Evolutionary conservation across 1,140 invertebrate genomes (phyloP).

Genomic region (Drosophila sturtevanti): DNA sequence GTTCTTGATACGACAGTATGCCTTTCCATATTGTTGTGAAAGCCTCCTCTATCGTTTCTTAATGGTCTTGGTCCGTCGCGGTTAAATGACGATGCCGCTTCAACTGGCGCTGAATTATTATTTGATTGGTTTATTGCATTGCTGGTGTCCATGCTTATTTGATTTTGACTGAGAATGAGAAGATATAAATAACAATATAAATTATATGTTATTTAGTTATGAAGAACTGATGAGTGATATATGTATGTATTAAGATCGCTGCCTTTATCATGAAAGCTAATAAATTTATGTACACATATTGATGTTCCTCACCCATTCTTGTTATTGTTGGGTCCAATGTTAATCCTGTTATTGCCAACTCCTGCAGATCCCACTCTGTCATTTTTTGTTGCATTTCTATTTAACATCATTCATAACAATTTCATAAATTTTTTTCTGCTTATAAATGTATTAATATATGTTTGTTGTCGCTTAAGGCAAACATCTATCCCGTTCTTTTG

Average conservation of each 20-base stretch:
- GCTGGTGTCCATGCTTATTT: background rate
- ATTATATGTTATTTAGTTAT: background rate
- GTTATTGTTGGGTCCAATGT: background rate
- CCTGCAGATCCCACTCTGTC: background rate
- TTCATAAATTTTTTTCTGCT: background rate
- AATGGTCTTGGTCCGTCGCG: background rate
- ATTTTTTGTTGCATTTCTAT: background rate
- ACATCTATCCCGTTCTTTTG: background rate
- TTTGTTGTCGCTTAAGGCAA: background rate
- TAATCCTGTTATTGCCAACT: background rate
- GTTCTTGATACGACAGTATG: background rate
- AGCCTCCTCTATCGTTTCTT: background rate
- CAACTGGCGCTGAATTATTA: background rate
- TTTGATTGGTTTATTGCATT: background rate
- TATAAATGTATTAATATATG: background rate
- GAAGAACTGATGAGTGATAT: background rate
- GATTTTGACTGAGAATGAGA: background rate
- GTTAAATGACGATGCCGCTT: background rate
- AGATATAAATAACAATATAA: background rate
- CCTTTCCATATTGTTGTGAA: background rate
- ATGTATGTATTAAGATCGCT: background rate
- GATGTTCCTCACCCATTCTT: background rate
- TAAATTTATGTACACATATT: background rate
- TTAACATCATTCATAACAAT: slow-evolving; percentile 2
- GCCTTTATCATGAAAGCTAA: background rate